Evolutionary conservation across 2,888 invertebrate genomes (phyloP).

Genomic region (Chironomus tentans): DNA sequence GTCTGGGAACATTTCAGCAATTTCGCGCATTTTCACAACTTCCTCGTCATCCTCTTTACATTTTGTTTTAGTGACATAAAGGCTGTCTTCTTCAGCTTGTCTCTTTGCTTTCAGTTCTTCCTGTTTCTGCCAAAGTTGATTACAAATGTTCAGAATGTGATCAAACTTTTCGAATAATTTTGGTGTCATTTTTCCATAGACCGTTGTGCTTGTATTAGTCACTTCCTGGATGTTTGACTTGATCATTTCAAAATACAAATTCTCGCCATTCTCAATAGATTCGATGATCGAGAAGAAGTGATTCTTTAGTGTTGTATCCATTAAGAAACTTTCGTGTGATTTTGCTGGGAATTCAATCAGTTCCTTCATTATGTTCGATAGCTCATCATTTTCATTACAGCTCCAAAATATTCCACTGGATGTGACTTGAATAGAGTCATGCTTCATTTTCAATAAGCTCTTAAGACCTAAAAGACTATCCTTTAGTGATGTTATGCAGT

Average conservation of each 20-base stretch:
- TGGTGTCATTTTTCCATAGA: slow-evolving; percentile 43
- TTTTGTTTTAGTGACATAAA: slow-evolving; percentile 64
- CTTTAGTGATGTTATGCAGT: slow-evolving; percentile 56
- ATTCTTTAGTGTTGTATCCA: background rate
- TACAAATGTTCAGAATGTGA: slow-evolving; percentile 50
- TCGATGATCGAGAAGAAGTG: too few relatives aligned
- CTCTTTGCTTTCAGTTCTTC: slow-evolving; percentile 56
- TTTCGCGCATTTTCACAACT: slow-evolving; percentile 53
- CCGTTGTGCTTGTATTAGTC: slow-evolving; percentile 53
- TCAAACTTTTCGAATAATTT: slow-evolving; percentile 45
- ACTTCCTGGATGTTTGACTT: slow-evolving; percentile 62
- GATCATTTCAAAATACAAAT: slow-evolving; percentile 46
- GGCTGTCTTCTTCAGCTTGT: slow-evolving; percentile 63
- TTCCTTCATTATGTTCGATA: slow-evolving; percentile 34
- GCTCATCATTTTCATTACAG: slow-evolving; percentile 32
- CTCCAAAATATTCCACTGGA: slow-evolving; percentile 28
- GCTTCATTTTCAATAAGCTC: slow-evolving; percentile 44
- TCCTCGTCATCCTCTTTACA: slow-evolving; percentile 61
- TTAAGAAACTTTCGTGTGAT: slow-evolving; percentile 27
- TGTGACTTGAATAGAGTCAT: slow-evolving; percentile 27
- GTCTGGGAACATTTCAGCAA: slow-evolving; percentile 61
- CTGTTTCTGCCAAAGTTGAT: slow-evolving; percentile 66
- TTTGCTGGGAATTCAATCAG: slow-evolving; percentile 36
- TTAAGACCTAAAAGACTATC: slow-evolving; percentile 53
- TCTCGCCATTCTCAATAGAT: slow-evolving; percentile 34